Evolutionary conservation across 2,888 invertebrate genomes (phyloP), one percentile per base, ranked within the genome.

Genomic region (Tinea pellionella): DNA sequence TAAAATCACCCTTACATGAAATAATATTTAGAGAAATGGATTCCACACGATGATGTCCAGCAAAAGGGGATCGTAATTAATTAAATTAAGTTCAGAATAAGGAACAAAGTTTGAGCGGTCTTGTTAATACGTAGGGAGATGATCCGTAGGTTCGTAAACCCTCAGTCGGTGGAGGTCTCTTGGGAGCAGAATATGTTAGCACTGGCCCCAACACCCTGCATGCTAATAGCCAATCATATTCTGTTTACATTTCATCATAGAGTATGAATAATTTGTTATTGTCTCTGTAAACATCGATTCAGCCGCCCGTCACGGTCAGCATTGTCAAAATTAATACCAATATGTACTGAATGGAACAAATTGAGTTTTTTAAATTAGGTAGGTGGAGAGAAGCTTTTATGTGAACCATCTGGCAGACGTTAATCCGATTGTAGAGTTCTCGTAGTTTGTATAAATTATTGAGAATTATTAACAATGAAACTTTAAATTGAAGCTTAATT

Each of bases 201-300:
- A 59, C 59, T 29, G 69, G 70, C 68, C 68, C 24, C 69, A 67
- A 74, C 77, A 72, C 78, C 79, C 78, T 69, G 72, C 80, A 82
- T 81, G 81, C 75, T 85, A 84, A 86, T 83, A 85, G 78, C 85
- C 87, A 87, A 87, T 87, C 86, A 87, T 84, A 83, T 84, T 85
- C 82, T 87, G 87, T 87, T 86, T 87, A 85, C 85, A 86, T 87
- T 87, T 81, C 86, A 87, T 87, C 86, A 80, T 71, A 69, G 79
- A 76, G 80, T 80, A 85, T 87, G 87, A 86, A 87, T 87, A 85
- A 87, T 87, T 85, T 82, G 85, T 81, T 86, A 84, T 85, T 83
- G 84, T 85, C 83, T 80, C 73, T 66, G 74, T 78, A 83, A 84
- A 85, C 80, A 82, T 69, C 72, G 71, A 69, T 71, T 68, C 66